These are phyloP conservation scores for Axis porcinus DNA, from an alignment of 2,113 vertebrate genomes.

Conservation along the genomic window DNA sequence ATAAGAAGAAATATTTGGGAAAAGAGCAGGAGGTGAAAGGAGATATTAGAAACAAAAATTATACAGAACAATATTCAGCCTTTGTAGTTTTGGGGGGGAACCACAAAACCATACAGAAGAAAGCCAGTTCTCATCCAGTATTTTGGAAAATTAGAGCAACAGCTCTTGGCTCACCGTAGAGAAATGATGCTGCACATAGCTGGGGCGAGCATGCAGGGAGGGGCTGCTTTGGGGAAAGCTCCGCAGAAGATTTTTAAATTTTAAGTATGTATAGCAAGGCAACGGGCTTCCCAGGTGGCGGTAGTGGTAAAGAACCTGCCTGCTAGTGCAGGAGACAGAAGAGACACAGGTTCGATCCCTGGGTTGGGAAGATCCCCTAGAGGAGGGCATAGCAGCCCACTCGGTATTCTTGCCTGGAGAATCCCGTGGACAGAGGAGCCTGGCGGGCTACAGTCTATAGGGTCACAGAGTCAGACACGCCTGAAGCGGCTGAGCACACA, in stretches of 20 bases:
- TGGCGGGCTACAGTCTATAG: neutral
- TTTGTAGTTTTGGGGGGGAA: neutral
- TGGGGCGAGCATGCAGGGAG: neutral
- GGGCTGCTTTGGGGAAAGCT: neutral
- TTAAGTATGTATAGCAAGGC: neutral
- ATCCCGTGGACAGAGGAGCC: neutral
- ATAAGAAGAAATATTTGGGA: neutral
- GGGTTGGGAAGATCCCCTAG: neutral
- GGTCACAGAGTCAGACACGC: accelerated
- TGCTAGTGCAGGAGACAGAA: neutral
- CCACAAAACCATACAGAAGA: neutral
- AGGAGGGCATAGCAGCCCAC: neutral
- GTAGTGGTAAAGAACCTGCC: neutral
- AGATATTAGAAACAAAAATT: neutral
- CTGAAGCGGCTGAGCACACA: neutral
- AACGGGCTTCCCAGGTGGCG: accelerated
- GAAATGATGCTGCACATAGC: accelerated
- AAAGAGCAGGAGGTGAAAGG: neutral
- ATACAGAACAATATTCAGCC: neutral
- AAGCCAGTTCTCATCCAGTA: neutral
- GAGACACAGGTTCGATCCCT: neutral
- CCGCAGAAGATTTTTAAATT: neutral
- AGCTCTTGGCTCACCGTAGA: accelerated
- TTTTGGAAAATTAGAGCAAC: neutral
- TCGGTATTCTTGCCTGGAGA: accelerated